These are phyloP conservation scores for Pseudotriccus pelzelni DNA, from an alignment of 2,797 vertebrate species.

Conservation along the genomic window DNA sequence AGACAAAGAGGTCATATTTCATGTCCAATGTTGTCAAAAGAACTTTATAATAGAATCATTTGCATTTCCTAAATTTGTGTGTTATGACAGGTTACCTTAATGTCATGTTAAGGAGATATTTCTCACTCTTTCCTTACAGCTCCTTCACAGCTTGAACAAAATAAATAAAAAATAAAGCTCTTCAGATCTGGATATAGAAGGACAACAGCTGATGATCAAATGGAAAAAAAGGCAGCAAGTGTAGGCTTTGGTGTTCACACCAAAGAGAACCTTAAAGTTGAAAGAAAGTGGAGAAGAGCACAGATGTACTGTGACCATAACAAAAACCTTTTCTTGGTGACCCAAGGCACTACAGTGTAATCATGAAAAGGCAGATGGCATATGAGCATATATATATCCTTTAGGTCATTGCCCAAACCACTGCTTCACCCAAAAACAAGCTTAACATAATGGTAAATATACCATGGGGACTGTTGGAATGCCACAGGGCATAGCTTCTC, in stretches of 20 bases:
- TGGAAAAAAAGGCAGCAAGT: neutral
- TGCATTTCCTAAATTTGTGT: neutral
- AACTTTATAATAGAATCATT: neutral
- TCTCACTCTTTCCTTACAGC: neutral
- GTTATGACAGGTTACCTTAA: neutral
- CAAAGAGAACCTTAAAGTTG: neutral
- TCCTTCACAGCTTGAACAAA: neutral
- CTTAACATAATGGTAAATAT: neutral
- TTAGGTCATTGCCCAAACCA: neutral
- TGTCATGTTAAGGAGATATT: neutral
- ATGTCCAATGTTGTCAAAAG: neutral
- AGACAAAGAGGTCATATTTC: neutral
- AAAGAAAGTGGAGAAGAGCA: neutral
- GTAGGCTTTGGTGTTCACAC: neutral
- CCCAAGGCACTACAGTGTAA: neutral
- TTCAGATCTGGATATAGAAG: neutral
- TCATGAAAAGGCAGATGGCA: accelerated
- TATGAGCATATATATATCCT: neutral
- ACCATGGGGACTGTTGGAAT: neutral
- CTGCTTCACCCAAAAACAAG: neutral
- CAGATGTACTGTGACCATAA: neutral
- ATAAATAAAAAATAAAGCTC: neutral
- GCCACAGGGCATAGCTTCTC: accelerated
- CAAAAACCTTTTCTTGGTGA: neutral
- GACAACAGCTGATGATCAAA: neutral